Percentiles rank a stretch among this genome's conserved stretches.
These are phyloP conservation scores for Drosophila pandora DNA, from an alignment of 1,140 invertebrate genomes.

Conservation along the genomic window DNA sequence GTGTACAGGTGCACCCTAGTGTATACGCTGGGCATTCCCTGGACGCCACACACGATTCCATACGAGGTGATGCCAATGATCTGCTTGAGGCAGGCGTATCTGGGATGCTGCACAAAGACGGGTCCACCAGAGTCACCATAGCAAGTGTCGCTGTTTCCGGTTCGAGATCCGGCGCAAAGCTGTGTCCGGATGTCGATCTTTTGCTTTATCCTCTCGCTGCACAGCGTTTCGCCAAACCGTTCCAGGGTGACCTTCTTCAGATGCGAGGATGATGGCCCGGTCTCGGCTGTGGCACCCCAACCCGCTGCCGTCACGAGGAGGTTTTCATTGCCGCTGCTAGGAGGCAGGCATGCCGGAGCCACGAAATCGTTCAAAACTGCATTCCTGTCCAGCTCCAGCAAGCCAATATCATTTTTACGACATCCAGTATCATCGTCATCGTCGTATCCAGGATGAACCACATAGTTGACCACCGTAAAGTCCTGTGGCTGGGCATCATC, in stretches of 20 bases:
- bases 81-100: slow-evolving; percentile 61
- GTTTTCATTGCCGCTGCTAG: slow-evolving; percentile 49
- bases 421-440: slow-evolving; percentile 69
- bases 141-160: slow-evolving; percentile 83
- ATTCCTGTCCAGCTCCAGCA: slow-evolving; percentile 84
- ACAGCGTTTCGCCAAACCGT: slow-evolving; percentile 62
- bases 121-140: slow-evolving; percentile 77
- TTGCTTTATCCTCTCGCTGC: slow-evolving; percentile 38
- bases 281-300: slow-evolving; percentile 84
- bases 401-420: slow-evolving; percentile 86
- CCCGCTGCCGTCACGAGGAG: slow-evolving; percentile 84
- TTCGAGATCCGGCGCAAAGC: slow-evolving; percentile 88
- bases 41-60: slow-evolving; percentile 58
- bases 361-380: slow-evolving; percentile 85
- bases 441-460: slow-evolving; percentile 85
- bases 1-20: slow-evolving; percentile 69
- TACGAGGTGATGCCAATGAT: slow-evolving; percentile 69
- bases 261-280: slow-evolving; percentile 77
- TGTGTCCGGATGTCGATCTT: slow-evolving; percentile 70
- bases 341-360: slow-evolving; percentile 85
- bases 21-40: slow-evolving; percentile 66
- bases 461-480: slow-evolving; percentile 82
- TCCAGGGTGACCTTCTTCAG: slow-evolving; percentile 85
- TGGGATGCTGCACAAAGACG: slow-evolving; percentile 64
- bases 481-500: slow-evolving; percentile 84